phyloP scores from a whole-genome alignment of 1,140 invertebrate species.

The Heliothis virescens region DNA sequence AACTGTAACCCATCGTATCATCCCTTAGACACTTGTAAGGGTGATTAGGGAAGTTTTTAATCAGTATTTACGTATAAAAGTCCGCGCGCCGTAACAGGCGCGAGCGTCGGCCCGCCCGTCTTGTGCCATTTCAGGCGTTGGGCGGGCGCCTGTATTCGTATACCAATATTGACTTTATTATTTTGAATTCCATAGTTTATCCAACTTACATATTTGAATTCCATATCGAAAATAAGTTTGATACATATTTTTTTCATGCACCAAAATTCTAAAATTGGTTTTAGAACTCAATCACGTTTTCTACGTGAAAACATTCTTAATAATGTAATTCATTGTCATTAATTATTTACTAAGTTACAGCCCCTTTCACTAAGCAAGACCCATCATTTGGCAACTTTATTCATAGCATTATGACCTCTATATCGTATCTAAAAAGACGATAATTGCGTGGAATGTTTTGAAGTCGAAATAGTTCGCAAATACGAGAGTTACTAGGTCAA shows the following conservation, averaged over 20 bases:
- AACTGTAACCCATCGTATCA: slow-evolving; percentile 20
- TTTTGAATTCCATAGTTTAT: slow-evolving; percentile 19
- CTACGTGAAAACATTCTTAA: background rate
- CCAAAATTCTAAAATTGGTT: background rate
- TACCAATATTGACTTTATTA: slow-evolving; percentile 44
- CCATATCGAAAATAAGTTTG: background rate
- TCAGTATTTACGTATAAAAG: background rate
- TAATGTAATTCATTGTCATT: background rate
- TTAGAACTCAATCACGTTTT: background rate
- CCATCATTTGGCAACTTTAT: background rate
- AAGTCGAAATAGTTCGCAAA: slow-evolving; percentile 18
- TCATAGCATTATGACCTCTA: slow-evolving; percentile 6
- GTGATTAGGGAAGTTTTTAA: background rate
- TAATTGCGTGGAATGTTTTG: slow-evolving; percentile 2
- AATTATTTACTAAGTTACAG: background rate
- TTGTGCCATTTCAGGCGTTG: slow-evolving; percentile 70
- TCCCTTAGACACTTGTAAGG: slow-evolving; percentile 9
- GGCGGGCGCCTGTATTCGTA: slow-evolving; percentile 50
- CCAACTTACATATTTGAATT: background rate
- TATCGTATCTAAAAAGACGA: background rate
- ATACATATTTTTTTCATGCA: background rate
- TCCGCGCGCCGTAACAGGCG: slow-evolving; percentile 45
- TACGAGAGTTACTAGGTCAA: slow-evolving; percentile 28
- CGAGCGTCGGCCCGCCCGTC: slow-evolving; percentile 57
- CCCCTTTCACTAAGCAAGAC: background rate